Percentiles rank a stretch among this genome's conserved stretches.
phyloP scores from a whole-genome alignment of 2,797 vertebrate genomes.

The Falco columbarius region DNA sequence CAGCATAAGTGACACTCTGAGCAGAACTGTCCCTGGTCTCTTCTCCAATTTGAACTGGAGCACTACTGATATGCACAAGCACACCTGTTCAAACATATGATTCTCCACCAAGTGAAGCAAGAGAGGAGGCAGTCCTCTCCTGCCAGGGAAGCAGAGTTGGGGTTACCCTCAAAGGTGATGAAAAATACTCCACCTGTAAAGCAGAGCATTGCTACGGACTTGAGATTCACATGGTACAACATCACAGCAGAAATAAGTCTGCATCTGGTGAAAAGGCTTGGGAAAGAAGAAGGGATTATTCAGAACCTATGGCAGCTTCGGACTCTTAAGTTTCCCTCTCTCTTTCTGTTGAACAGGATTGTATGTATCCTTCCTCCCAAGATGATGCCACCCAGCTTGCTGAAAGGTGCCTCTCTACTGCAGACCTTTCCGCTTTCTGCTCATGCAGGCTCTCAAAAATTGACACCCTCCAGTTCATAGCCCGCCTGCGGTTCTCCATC shows the following conservation, averaged over 20 bases:
- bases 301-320: background rate
- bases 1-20: background rate
- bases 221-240: background rate
- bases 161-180: background rate
- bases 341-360: background rate
- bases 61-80: background rate
- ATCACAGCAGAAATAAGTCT: background rate
- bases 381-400: background rate
- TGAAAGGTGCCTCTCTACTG: background rate
- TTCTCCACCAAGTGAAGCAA: background rate
- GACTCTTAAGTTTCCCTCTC: background rate
- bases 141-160: background rate
- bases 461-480: background rate
- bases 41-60: background rate
- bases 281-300: background rate
- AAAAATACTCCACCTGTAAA: background rate
- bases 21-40: background rate
- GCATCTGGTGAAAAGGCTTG: background rate
- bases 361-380: background rate
- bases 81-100: background rate
- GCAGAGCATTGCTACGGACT: background rate
- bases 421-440: background rate
- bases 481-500: background rate
- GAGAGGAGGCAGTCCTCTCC: background rate
- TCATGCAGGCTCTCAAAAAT: background rate